phyloP scores from a whole-genome alignment of 2,797 vertebrate species.

The Phoxinus dragarum region DNA sequence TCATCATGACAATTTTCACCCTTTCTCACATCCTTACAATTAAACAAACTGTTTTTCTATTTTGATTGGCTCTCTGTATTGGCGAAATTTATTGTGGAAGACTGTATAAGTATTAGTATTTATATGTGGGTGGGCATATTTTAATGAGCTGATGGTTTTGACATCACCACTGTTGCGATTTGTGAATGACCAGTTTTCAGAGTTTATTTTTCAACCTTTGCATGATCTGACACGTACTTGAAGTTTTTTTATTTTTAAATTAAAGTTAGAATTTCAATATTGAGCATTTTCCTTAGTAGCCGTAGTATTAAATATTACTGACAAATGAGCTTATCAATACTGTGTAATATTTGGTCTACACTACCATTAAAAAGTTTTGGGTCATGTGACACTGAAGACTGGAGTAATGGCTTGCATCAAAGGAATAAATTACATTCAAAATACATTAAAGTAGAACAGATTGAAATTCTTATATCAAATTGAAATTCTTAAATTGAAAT shows the following conservation, averaged over 20 bases:
- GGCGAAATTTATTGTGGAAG: background rate
- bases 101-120: background rate
- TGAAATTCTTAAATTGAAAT: background rate
- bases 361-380: background rate
- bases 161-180: background rate
- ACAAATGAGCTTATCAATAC: background rate
- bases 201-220: too few relatives aligned
- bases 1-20: background rate
- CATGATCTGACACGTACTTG: too few relatives aligned
- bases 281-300: background rate
- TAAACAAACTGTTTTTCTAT: background rate
- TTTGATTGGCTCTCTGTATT: background rate
- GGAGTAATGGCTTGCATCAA: background rate
- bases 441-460: background rate
- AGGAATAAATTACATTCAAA: background rate
- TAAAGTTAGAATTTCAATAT: background rate
- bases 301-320: background rate
- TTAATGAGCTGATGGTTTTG: background rate
- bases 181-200: background rate
- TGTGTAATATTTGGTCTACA: background rate
- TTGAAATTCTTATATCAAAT: too few relatives aligned
- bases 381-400: background rate
- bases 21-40: background rate
- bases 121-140: background rate
- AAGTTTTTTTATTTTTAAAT: background rate